phyloP scores from a whole-genome alignment of 1,140 invertebrate genomes.

The Drosophila ananassae region DNA sequence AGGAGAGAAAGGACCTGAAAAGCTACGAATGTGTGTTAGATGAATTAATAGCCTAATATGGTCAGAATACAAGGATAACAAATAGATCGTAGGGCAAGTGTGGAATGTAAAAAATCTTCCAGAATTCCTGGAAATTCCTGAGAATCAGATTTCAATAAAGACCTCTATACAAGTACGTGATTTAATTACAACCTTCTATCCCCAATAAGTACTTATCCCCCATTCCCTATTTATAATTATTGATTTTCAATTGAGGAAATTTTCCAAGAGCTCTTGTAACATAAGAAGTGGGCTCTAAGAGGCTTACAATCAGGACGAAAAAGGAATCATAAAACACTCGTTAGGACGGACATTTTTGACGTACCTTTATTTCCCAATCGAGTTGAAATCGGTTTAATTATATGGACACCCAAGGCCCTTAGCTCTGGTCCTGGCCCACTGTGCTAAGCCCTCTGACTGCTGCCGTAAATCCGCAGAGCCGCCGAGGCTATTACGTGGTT shows the following conservation, averaged over 20 bases:
- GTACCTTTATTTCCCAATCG: constrained; percentile 34
- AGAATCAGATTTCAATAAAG: background rate
- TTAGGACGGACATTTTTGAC: background rate
- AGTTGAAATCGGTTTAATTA: constrained; percentile 40
- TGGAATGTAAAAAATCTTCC: background rate
- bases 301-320: background rate
- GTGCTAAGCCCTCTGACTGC: constrained; percentile 38
- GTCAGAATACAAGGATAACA: constrained; percentile 39
- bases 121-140: background rate
- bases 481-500: constrained; percentile 58
- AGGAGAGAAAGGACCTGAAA: constrained; percentile 17
- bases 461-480: constrained; percentile 46
- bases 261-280: background rate
- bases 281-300: constrained; percentile 1
- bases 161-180: background rate
- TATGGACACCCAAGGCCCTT: constrained; percentile 20
- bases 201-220: too few relatives aligned
- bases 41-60: constrained; percentile 30
- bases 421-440: constrained; percentile 22
- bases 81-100: constrained; percentile 19
- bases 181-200: background rate
- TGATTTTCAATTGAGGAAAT: background rate
- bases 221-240: background rate
- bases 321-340: constrained; percentile 6
- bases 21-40: constrained; percentile 30